Evolutionary conservation across 1,140 invertebrate species (phyloP).

Genomic region (Epicauta chinensis): DNA sequence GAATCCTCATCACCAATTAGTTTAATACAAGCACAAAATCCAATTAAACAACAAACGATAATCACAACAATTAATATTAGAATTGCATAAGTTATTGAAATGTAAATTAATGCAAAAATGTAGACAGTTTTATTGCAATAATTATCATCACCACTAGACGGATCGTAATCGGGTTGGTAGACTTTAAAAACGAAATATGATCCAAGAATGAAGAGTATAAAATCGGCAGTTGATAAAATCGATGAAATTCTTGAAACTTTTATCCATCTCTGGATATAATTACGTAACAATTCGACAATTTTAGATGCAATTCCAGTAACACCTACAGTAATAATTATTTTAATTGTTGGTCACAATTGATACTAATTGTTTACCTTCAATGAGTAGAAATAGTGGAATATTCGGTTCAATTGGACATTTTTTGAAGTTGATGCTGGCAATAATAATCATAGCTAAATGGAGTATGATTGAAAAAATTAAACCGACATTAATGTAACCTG

Average conservation of each 20-base stretch:
- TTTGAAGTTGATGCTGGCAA: slow-evolving; percentile 10
- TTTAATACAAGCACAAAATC: too few relatives aligned
- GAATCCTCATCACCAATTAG: too few relatives aligned
- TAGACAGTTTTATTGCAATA: slow-evolving; percentile 11
- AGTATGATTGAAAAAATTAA: slow-evolving; percentile 1
- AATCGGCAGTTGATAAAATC: slow-evolving; percentile 2
- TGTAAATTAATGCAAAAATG: slow-evolving; percentile 8
- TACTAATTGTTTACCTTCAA: slow-evolving; percentile 7
- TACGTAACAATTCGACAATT: slow-evolving; percentile 2
- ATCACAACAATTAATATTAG: background rate
- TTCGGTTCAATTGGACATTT: slow-evolving; percentile 20
- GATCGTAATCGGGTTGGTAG: slow-evolving; percentile 7
- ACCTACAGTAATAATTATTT: background rate
- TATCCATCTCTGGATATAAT: background rate
- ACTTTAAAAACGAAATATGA: slow-evolving; percentile 9
- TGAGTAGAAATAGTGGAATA: slow-evolving; percentile 18
- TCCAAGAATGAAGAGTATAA: slow-evolving; percentile 8
- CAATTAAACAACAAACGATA: background rate
- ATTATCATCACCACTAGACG: background rate
- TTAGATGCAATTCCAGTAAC: slow-evolving; percentile 4
- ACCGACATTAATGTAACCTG: slow-evolving; percentile 5
- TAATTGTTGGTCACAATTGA: background rate
- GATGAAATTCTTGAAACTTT: background rate
- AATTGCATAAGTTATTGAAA: slow-evolving; percentile 1
- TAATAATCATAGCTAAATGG: slow-evolving; percentile 15